These are phyloP conservation scores for Lasioglossum zephyrum DNA, from an alignment of 2,888 invertebrate species.

Conservation along the genomic window DNA sequence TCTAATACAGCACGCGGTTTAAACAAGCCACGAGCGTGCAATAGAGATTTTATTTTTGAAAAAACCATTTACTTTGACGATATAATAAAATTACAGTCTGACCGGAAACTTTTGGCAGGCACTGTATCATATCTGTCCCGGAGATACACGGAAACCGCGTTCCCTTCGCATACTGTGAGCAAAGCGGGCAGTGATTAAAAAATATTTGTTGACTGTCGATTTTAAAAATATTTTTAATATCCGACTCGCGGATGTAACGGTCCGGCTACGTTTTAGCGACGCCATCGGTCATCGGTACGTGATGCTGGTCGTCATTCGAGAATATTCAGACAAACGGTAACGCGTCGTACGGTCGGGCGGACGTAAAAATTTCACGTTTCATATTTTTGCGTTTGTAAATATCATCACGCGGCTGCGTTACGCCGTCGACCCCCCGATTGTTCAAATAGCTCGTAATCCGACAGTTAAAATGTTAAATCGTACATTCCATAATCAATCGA, in stretches of 20 bases:
- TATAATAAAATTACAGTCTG: neutral
- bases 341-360: too few species aligned
- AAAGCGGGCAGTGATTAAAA: slow-evolving; percentile 20
- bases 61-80: neutral
- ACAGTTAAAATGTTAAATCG: neutral
- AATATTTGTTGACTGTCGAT: slow-evolving; percentile 1
- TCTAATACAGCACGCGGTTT: neutral
- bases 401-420: slow-evolving; percentile 9
- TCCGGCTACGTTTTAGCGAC: neutral
- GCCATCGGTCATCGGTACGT: slow-evolving; percentile 9
- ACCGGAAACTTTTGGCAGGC: neutral
- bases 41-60: neutral
- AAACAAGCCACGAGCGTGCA: neutral
- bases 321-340: slow-evolving; percentile 16
- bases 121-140: neutral
- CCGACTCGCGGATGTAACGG: slow-evolving; percentile 12
- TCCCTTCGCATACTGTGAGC: neutral
- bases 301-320: slow-evolving; percentile 10
- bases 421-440: neutral
- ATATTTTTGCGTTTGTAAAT: neutral
- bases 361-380: slow-evolving; percentile 2
- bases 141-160: neutral
- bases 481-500: neutral
- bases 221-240: slow-evolving; percentile 23
- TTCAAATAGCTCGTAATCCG: neutral